phyloP scores from a whole-genome alignment of 2,888 invertebrate genomes.

The Seladonia tumulorum region DNA sequence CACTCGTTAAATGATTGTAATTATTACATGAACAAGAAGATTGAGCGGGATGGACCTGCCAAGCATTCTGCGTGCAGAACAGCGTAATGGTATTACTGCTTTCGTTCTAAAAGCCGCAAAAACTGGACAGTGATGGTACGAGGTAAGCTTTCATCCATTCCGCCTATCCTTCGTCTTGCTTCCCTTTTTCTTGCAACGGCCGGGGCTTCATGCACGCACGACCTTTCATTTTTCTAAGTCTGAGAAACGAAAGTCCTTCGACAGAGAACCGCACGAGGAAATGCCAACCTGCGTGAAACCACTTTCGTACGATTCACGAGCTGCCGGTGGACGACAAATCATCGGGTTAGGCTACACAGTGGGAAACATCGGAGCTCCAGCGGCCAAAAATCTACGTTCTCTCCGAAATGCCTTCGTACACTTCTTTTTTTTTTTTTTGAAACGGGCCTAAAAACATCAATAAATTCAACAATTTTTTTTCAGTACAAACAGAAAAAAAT shows the following conservation, averaged over 20 bases:
- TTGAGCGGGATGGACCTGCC: constrained; percentile 25
- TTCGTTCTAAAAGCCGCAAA: constrained; percentile 72
- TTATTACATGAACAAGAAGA: constrained; percentile 61
- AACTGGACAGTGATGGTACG: constrained; percentile 61
- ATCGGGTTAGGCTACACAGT: neutral
- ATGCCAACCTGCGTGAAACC: constrained; percentile 14
- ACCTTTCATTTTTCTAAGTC: constrained; percentile 39
- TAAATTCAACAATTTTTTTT: too few relatives aligned
- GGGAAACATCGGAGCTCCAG: neutral
- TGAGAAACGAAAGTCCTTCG: constrained; percentile 43
- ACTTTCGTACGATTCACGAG: constrained; percentile 2
- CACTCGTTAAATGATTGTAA: constrained; percentile 45
- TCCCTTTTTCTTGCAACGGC: constrained; percentile 21
- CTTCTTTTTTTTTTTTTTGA: too few relatives aligned
- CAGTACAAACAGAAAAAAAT: too few relatives aligned
- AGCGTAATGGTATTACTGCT: constrained; percentile 73
- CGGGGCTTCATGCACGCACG: constrained; percentile 52
- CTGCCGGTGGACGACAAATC: neutral
- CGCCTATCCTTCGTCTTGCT: constrained; percentile 15
- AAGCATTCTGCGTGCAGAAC: constrained; percentile 65
- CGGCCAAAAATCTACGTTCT: neutral
- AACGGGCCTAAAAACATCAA: too few relatives aligned
- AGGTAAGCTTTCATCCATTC: constrained; percentile 52
- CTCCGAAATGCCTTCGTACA: neutral
- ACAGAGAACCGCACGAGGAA: constrained; percentile 30